These are phyloP conservation scores for Anseranas semipalmata DNA, from an alignment of 2,113 vertebrate genomes.

Conservation along the genomic window DNA sequence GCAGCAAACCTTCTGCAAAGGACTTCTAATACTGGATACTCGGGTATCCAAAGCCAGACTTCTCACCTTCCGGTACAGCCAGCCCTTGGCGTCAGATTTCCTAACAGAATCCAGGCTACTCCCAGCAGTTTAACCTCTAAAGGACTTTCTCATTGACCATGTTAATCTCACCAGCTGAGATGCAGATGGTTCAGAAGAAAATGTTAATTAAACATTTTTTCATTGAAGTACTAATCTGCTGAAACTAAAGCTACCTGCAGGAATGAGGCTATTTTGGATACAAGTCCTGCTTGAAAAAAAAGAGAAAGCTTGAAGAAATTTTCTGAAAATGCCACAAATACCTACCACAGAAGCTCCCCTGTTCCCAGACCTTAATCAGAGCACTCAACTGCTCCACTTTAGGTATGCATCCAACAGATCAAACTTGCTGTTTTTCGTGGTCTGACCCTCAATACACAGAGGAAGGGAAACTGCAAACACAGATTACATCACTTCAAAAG, in stretches of 20 bases:
- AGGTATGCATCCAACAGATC: not conserved
- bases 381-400: not conserved
- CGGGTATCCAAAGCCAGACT: not conserved
- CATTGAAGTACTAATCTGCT: not conserved
- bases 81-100: not conserved
- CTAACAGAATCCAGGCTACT: not conserved
- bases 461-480: not conserved
- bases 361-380: not conserved
- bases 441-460: not conserved
- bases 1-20: not conserved
- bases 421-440: not conserved
- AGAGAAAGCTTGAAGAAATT: not conserved
- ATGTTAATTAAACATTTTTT: not conserved
- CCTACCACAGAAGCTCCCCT: rapidly evolving
- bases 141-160: not conserved
- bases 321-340: not conserved
- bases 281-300: not conserved
- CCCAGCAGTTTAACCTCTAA: not conserved
- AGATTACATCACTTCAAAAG: not conserved
- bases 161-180: not conserved
- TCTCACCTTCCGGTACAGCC: not conserved
- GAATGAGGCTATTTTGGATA: not conserved
- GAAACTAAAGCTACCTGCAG: not conserved
- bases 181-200: not conserved
- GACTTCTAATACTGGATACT: no score